Evolutionary conservation across 2,113 vertebrate genomes (phyloP), one percentile per base, ranked within the genome.

Genomic region (Uria lomvia): DNA sequence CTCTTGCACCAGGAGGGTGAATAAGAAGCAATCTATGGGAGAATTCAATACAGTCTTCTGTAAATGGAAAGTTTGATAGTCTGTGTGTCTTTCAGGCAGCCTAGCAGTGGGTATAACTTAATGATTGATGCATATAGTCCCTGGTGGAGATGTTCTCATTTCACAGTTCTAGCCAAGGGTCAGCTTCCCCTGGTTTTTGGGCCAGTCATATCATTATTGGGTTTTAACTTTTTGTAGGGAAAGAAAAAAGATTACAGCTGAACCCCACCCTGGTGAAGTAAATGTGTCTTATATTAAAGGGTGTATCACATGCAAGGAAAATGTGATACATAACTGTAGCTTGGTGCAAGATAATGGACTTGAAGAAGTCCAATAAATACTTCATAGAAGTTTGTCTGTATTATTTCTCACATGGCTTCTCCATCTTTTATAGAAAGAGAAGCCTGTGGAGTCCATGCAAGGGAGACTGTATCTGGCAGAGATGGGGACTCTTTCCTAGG

Each of bases 181-280:
- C 21, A 21, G 23, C 60, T 94, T 80, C 58, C 42, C 36, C 15
- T 43, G 36, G 1, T 19, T 89, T 94, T 82, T 17, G 29, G 36
- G 38, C 56, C n/a, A 20, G 7, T 66, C 21, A 4, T 65, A 21
- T 71, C 45, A 68, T 96, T 84, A 62, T 10, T 85, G 52, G 1
- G 5, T 87, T 74, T 65, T 87, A 50, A 43, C 27, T 91, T 65
- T 72, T 77, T 81, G 34, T 30, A 36, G 22, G 8, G 53, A 86
- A 88, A 75, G 13, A 66, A 83, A 43, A 80, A 86, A 38, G 23
- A 65, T 82, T 80, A 40, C 19, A 62, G 36, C 66, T 72, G 60
- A 85, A 86, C 84, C 58, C 87, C 92, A 76, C 94, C 93, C 96
- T 19, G 1, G 52, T 96, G 87, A 95, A 85, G 58, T 87, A 88